Conservation (phyloP, 2,113 vertebrate species). For the Neolamprologus tretocephalus region DNA sequence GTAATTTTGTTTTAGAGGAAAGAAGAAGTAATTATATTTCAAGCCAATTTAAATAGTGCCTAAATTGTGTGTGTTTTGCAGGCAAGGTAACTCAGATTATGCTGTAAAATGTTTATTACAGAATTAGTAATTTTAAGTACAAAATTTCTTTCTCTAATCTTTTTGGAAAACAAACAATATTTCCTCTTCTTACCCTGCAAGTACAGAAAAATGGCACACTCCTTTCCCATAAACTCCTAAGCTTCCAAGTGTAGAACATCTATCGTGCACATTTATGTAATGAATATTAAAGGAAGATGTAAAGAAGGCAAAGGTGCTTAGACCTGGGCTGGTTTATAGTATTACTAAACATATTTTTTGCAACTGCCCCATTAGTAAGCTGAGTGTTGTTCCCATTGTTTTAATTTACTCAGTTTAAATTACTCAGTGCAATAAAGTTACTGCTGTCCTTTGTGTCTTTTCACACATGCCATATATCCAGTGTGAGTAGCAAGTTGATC, state of each 20-base stretch:
- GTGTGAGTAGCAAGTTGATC: constrained; percentile 26
- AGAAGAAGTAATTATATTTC: neutral
- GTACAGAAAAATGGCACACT: neutral
- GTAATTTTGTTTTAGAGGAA: neutral
- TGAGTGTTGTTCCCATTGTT: neutral
- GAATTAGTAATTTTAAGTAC: neutral
- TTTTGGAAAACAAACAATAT: neutral
- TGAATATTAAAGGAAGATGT: neutral
- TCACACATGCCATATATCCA: neutral
- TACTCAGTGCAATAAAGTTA: neutral
- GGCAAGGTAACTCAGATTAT: neutral
- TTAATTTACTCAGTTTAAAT: neutral
- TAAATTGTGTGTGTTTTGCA: neutral
- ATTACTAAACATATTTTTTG: neutral
- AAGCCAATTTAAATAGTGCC: neutral
- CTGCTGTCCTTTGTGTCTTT: neutral
- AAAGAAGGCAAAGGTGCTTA: neutral
- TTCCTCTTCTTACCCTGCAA: neutral
- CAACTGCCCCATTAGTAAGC: neutral
- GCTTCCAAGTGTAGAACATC: neutral
- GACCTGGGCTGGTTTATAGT: neutral
- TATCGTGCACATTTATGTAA: neutral
- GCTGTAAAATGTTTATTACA: neutral
- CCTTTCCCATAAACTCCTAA: neutral
- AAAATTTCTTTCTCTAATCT: neutral